Base-by-base conservation (phyloP, 92 coral and sea anemone genomes). In the Phenganax subtilis region DNA sequence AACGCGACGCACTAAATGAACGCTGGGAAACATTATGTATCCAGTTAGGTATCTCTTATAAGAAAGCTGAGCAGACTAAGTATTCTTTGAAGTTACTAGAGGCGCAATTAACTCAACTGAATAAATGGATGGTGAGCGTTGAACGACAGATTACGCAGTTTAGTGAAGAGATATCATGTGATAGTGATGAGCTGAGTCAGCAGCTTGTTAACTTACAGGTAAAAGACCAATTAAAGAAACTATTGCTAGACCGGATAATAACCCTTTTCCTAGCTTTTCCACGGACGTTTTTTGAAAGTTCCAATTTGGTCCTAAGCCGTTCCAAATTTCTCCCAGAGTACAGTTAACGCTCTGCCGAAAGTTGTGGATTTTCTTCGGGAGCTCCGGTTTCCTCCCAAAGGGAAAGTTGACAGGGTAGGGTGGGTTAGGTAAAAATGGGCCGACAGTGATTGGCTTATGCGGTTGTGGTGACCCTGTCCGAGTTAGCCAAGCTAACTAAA, bases 11-110 rank as follows among this genome's bases (percentile, higher is more conserved):
- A 44, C 77, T 94, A 66, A 94, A 92, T 80, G 97, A 94, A 54
- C 97, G 98, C 73, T 94, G 98, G 98, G 97, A 97, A 60, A 84
- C 94, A 28, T 71, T 94, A 85, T 94, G 98, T 72, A 97, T 92
- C 85, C 98, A 92, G 88, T 80, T 94, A 81, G 98, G 98, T 8
- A 91, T 94, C 54, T 92, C 98, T 11, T 94, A 94, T 86, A 92
- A 94, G 87, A 94, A 92, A 75, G 98, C 98, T 7, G 98, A 94
- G 57, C 97, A 94, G 86, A 94, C 98, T 5, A 90, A 93, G 55
- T 94, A 91, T 80, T 93, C 94, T 17, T 82, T 94, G 72, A 91
- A 92, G 75, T 80, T 94, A 71, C 79, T 94, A 75, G 98, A 94
- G 82, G 86, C 92, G 8, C 98, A 94, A 51, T 65, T 94, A 54